Percentiles rank a stretch among this genome's conserved stretches.
phyloP scores from a whole-genome alignment of 2,113 vertebrate species.

The Pelmatolapia mariae region DNA sequence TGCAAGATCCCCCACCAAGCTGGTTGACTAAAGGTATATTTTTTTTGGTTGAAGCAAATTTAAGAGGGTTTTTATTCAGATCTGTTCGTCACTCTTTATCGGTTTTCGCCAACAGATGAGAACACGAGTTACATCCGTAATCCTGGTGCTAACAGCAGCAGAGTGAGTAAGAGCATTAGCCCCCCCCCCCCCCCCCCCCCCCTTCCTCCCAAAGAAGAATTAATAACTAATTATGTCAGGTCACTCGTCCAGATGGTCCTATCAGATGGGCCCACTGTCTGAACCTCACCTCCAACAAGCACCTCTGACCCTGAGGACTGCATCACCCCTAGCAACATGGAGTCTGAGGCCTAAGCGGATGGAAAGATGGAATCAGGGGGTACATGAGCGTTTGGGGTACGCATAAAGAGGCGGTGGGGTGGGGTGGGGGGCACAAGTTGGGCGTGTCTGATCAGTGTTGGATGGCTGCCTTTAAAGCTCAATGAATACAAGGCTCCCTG shows the following conservation, averaged over 20 bases:
- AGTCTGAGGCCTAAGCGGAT: slow-evolving; percentile 10
- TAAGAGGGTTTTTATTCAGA: neutral
- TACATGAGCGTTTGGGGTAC: slow-evolving; percentile 7
- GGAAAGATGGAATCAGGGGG: slow-evolving; percentile 19
- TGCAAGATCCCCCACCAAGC: neutral
- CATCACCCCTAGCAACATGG: slow-evolving; percentile 60
- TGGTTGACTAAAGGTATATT: neutral
- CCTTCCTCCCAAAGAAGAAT: slow-evolving; percentile 47
- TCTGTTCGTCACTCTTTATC: neutral
- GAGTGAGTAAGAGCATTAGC: slow-evolving; percentile 19
- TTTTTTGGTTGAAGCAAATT: neutral
- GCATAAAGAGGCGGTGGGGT: slow-evolving; percentile 5
- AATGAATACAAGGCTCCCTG: slow-evolving; percentile 69
- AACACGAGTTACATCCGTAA: neutral
- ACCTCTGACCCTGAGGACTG: slow-evolving; percentile 60
- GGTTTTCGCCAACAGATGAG: neutral
- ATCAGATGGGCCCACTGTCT: slow-evolving; percentile 67
- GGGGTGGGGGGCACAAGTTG: slow-evolving; percentile 5
- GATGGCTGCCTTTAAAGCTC: slow-evolving; percentile 62
- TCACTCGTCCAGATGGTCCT: slow-evolving; percentile 71
- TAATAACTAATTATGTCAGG: slow-evolving; percentile 75
- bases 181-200: neutral
- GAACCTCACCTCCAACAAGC: slow-evolving; percentile 61
- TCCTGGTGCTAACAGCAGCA: slow-evolving; percentile 12
- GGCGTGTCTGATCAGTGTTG: slow-evolving; percentile 63